A percentile compares a stretch with the other conserved stretches of the same genome.
phyloP scores from a whole-genome alignment of 2,113 vertebrate species.

The Dasyornis broadbenti region DNA sequence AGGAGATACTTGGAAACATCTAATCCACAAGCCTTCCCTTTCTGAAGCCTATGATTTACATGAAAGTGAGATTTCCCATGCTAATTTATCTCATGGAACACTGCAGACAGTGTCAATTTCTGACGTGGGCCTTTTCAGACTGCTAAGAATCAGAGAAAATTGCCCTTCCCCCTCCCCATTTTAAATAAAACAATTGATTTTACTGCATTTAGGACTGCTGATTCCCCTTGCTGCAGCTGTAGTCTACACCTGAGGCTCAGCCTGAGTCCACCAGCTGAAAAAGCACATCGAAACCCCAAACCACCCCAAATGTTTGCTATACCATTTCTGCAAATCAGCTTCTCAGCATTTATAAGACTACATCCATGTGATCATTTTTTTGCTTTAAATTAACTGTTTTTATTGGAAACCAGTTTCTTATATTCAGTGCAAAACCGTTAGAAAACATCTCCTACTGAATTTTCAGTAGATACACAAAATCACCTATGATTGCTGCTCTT shows the following conservation, averaged over 20 bases:
- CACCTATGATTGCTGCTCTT: not conserved
- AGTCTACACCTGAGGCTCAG: not conserved
- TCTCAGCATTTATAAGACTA: not conserved
- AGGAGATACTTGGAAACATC: not conserved
- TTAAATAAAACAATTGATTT: not conserved
- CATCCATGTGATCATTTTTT: not conserved
- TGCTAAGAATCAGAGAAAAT: not conserved
- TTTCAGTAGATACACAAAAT: not conserved
- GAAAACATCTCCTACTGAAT: not conserved
- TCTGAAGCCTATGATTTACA: not conserved
- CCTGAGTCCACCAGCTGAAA: not conserved
- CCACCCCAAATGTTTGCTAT: not conserved
- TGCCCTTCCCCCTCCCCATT: not conserved
- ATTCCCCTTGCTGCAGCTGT: not conserved
- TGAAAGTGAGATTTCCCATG: fast-evolving
- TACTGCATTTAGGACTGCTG: not conserved
- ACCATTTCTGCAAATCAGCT: not conserved
- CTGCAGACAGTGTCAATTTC: not conserved
- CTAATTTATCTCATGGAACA: not conserved
- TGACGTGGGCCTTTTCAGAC: not conserved
- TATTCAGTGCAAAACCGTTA: not conserved
- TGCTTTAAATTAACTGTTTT: not conserved
- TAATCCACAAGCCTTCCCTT: not conserved
- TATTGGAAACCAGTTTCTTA: not conserved
- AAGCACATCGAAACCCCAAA: not conserved